Base-by-base conservation (phyloP, 1,140 invertebrate genomes). In the Propsilocerus akamusi region DNA sequence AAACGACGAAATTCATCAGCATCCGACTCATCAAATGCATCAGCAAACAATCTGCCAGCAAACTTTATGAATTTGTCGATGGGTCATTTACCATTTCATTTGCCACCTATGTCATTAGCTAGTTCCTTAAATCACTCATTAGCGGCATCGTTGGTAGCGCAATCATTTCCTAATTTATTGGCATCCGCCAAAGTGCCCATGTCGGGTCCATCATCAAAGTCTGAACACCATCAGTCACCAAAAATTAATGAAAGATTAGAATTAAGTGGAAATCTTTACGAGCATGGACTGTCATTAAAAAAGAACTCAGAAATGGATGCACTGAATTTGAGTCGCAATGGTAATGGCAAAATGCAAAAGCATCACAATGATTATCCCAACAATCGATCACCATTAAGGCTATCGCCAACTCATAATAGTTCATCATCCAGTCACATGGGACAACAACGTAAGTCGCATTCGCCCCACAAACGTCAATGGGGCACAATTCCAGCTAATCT, bases 381-480 rank as follows among this genome's bases (percentile, higher is more conserved):
- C 47, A 48, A 52, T 14, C 49, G 14, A n/a, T 24, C 28, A 53
- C 53, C 41, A 12, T 37, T 51, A 34, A 51, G 48, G 37, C 54
- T 50, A 30, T 54, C 53, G 47, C 24, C 52, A 48, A 12, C 22
- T 22, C n/a, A n/a, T n/a, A n/a, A n/a, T n/a, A n/a, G n/a, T n/a
- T n/a, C n/a, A n/a, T 46, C 48, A 51, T 24, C 46, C 32, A 49
- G 53, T 48, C 46, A 47, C 32, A 23, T 53, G 49, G 8, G 5
- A 47, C 51, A 49, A 49, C 67, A 78, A 26, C 70, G 84, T 23
- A 92, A 93, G 62, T 78, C 85, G 1, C 75, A 81, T n/a, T 86
- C 86, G 24, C 87, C 89, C 3, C 81, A 86, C 7, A 95, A 94
- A 67, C 75, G 89, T 12, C 83, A 88, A 56, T 96, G 91, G 90